Base-by-base conservation (phyloP, 1,140 invertebrate genomes). In the Drosophila kikkawai region DNA sequence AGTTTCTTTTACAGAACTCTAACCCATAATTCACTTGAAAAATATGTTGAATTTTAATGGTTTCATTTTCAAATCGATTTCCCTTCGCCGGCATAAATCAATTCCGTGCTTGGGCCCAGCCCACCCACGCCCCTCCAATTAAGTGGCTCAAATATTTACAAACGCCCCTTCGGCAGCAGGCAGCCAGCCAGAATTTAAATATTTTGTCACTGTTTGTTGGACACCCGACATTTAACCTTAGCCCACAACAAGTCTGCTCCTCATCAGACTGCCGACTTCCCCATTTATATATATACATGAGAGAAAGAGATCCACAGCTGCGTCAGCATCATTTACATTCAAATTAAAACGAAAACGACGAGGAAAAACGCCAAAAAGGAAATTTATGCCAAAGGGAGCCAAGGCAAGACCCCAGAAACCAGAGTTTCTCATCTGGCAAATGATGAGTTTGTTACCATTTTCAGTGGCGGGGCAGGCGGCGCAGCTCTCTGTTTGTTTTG, bases 111-210 rank as follows among this genome's bases (percentile, higher is more conserved):
- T 11, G n/a, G 9, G 32, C 9, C 8, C 55, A 17, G 44, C 61
- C 74, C 60, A 74, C 50, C 60, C 75, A 61, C 73, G 68, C 75
- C 76, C 59, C 77, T 34, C 85, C 84, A 87, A 87, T 87, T 87
- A 88, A 88, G 85, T 88, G 84, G 48, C 80, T 79, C 85, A 84
- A 88, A 88, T 88, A 90, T 88, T 88, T 88, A 88, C 85, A 79
- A 84, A 88, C 85, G 80, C 84, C 84, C 77, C 67, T 42, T 36
- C 7, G 53, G 56, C 53, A 39, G 26, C 26, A 29, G 26, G 26
- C 26, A 29, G 5, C 26, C 26, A 29, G 19, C 13, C 36, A 47
- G 68, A 90, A 88, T 84, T 87, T 84, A 88, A 90, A 88, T 88
- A 88, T 88, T 88, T 90, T 88, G 84, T 88, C 84, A 88, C 84